Conservation (phyloP, 1,140 invertebrate genomes). For the Diachasma alloeum region DNA sequence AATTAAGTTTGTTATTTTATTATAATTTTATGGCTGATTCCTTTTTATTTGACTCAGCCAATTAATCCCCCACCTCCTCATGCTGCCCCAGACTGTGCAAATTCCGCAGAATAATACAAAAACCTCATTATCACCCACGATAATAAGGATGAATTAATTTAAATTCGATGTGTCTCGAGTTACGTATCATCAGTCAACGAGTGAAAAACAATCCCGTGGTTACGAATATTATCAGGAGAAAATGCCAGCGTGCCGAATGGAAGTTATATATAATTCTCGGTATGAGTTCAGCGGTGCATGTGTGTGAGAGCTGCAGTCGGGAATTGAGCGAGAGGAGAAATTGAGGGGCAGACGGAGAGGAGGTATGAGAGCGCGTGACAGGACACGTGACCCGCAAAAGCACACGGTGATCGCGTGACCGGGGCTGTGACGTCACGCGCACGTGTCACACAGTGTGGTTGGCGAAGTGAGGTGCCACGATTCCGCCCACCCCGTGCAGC, state of each 20-base stretch:
- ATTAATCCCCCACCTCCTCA: no score
- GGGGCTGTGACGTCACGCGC: conserved; percentile 61
- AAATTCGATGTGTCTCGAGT: no score
- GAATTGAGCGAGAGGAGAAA: conserved; percentile 7
- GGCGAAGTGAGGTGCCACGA: conserved; percentile 22
- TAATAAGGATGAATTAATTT: no score
- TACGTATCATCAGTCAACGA: no score
- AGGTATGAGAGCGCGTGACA: conserved; percentile 56
- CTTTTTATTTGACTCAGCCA: no score
- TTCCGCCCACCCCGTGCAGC: conserved; percentile 29
- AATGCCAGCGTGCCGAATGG: not conserved
- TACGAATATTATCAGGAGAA: not conserved
- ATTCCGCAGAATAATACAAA: no score
- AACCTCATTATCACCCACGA: no score
- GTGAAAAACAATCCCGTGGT: not conserved
- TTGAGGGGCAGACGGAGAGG: not conserved
- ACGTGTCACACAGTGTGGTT: conserved; percentile 63
- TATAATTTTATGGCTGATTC: no score
- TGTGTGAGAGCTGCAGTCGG: not conserved
- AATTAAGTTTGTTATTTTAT: no score
- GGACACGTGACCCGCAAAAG: conserved; percentile 60
- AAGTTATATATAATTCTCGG: not conserved
- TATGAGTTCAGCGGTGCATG: not conserved
- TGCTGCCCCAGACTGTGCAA: no score
- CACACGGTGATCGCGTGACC: conserved; percentile 65